Evolutionary conservation across 2,888 invertebrate genomes (phyloP).

Genomic region (Erebia ligea): DNA sequence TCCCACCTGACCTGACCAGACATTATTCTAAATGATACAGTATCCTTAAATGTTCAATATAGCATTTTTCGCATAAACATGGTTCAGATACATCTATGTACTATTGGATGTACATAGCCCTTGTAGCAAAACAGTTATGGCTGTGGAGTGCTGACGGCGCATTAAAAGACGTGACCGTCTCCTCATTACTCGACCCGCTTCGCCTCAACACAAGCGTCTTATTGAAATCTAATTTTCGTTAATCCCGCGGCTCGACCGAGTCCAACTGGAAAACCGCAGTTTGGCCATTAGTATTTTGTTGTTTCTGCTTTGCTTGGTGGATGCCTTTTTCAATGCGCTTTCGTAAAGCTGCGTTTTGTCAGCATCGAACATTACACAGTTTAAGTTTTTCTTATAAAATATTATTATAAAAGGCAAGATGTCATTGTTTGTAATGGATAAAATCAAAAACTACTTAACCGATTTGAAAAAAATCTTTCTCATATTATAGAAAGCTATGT

Average conservation of each 20-base stretch:
- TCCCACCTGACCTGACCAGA: too few species aligned
- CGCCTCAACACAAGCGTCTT: slow-evolving; percentile 74
- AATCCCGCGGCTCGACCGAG: slow-evolving; percentile 68
- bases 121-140: slow-evolving; percentile 24
- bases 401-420: too few species aligned
- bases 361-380: too few species aligned
- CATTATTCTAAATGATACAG: too few species aligned
- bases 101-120: not conserved
- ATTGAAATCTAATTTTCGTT: slow-evolving; percentile 82
- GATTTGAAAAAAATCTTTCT: too few species aligned
- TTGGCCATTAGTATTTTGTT: slow-evolving; percentile 62
- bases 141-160: slow-evolving; percentile 35
- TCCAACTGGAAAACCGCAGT: slow-evolving; percentile 55
- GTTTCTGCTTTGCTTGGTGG: slow-evolving; percentile 52
- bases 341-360: not conserved
- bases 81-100: too few species aligned
- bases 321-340: not conserved
- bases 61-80: not conserved
- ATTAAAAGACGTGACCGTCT: slow-evolving; percentile 74
- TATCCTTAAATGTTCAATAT: not conserved
- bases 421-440: too few species aligned
- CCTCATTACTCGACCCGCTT: slow-evolving; percentile 66
- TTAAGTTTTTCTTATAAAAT: too few species aligned
- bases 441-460: too few species aligned
- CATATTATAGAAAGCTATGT: too few species aligned